Percentiles rank a stretch among this genome's conserved stretches.
Conservation (phyloP, 2,888 invertebrate species). For the Drosophila neutralis region DNA sequence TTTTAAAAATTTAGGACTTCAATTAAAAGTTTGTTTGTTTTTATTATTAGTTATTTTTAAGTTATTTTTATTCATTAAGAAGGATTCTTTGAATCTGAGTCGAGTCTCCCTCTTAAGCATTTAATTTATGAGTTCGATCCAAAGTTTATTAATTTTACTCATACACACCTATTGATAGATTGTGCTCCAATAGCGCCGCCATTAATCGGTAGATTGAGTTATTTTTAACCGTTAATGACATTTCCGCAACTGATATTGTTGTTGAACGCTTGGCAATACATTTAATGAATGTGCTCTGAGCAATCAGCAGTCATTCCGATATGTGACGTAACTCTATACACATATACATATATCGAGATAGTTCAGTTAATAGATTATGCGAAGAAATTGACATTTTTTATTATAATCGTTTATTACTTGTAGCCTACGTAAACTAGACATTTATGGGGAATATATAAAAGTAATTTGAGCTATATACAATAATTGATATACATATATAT, state of each 20-base stretch:
- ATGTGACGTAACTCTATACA: not conserved
- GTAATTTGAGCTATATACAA: conserved; percentile 55
- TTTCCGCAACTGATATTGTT: conserved; percentile 61
- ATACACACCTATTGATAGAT: not conserved
- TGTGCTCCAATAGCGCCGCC: conserved; percentile 4
- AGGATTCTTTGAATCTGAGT: not conserved
- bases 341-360: not conserved
- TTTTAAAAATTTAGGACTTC: not conserved
- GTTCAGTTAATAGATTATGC: not conserved
- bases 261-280: conserved; percentile 15
- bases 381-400: conserved; percentile 1
- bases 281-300: conserved; percentile 13
- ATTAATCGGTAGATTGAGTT: conserved; percentile 54
- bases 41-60: not conserved
- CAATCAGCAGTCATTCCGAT: not conserved
- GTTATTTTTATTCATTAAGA: not conserved
- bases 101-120: too few species aligned
- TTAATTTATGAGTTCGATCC: not conserved
- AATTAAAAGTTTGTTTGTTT: not conserved
- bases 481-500: conserved; percentile 31
- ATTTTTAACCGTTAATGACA: conserved; percentile 53
- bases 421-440: conserved; percentile 42
- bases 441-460: conserved; percentile 49
- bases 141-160: not conserved
- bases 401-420: conserved; percentile 26